Base-by-base conservation (phyloP, 2,888 invertebrate species). In the Lathronympha strigana region DNA sequence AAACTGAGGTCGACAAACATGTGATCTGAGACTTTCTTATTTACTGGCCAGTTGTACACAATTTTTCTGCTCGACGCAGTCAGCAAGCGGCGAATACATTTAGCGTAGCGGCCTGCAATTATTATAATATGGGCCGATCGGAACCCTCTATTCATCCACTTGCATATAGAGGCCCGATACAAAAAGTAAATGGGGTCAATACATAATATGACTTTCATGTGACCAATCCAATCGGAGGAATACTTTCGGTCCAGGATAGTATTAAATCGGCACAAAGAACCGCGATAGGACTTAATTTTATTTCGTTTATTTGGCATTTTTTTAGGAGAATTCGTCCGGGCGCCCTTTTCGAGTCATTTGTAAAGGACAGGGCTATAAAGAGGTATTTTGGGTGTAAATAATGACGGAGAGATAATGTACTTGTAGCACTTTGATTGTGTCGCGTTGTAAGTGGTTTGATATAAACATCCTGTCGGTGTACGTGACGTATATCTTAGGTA, bases 331-430 rank as follows among this genome's bases (percentile, higher is more conserved):
- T 17, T 49, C 1, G n/a, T 19, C n/a, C 28, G 19, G 13, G 6
- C 17, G 43, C 5, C 23, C 13, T 33, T 43, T 31, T 53, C 25
- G 36, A 25, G 40, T 4, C 28, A 28, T 62, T 68, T 74, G 73
- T 71, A 61, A 68, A 69, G 69, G 69, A 70, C 68, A 63, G 70
- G 72, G 69, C 72, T 76, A 73, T n/a, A 75, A 19, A 76, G 72
- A 71, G 73, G 67, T 75, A 73, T 77, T 75, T 74, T 71, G 76
- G 76, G 63, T 69, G 72, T 77, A 77, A 78, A 79, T 79, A 80
- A 78, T 72, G 75, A 69, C 55, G 21, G 15, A n/a, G 38, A 11
- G 17, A 28, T 9, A 28, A 28, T 13, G 28, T 28, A 19, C 28
- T 31, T 49, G 19, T 28, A 23, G 43, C n/a, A 43, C 21, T 45